Evolutionary conservation across 2,888 invertebrate genomes (phyloP).

Genomic region (Limulus polyphemus): DNA sequence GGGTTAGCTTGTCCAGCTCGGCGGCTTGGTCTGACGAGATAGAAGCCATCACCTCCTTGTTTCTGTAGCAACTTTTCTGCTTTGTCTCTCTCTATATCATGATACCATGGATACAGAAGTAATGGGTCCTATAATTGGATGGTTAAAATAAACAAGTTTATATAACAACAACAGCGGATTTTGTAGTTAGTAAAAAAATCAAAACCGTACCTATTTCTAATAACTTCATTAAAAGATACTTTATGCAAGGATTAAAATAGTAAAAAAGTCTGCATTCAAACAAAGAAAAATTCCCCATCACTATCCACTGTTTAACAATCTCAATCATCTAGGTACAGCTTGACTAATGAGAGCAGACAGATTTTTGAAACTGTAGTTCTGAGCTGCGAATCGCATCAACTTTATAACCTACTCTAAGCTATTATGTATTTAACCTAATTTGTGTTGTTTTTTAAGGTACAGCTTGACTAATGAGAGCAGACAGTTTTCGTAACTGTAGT

Average conservation of each 20-base stretch:
- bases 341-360: no score
- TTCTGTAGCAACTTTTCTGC: conserved; percentile 22
- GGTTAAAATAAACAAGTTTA: not conserved
- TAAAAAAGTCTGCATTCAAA: no score
- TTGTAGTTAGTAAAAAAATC: not conserved
- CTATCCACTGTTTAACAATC: no score
- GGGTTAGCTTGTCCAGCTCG: conserved; percentile 28
- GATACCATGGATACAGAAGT: conserved; percentile 26
- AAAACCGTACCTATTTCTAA: not conserved
- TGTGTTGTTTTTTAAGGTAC: no score
- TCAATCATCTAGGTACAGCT: no score
- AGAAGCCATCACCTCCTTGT: conserved; percentile 23
- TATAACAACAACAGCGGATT: not conserved
- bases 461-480: no score
- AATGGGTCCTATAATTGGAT: conserved; percentile 2
- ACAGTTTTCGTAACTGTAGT: no score
- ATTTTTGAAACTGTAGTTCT: no score
- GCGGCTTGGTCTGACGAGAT: conserved; percentile 27
- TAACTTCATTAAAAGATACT: conserved; percentile 3
- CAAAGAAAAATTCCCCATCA: no score
- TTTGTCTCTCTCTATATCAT: conserved; percentile 27
- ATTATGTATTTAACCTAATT: no score
- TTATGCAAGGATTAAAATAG: not conserved
- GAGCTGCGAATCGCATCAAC: no score
- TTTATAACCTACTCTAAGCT: no score